Evolutionary conservation across 2,888 invertebrate species (phyloP), one percentile per base, ranked within the genome.

Genomic region (Gerris lacustris): DNA sequence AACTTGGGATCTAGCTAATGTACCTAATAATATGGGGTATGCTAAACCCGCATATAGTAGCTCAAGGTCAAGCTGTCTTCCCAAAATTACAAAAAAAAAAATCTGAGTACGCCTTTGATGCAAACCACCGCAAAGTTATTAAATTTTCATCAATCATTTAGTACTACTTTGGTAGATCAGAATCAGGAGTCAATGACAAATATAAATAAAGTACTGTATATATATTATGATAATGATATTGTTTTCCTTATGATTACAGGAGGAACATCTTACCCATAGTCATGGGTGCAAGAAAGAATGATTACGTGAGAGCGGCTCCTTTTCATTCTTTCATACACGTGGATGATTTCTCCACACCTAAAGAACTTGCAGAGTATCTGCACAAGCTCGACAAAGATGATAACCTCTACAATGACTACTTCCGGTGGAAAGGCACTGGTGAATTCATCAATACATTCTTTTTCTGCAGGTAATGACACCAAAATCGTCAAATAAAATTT

Each of bases 371-470:
- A 62, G 86, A 87, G 45, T 96, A 96, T 81, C 84, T 97, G 70
- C 87, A 88, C 74, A 86, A 89, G 69, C 84, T 97, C 71, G 95
- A 96, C 80, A 85, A 87, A 75, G 91, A 97, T 80, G 94, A 96
- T 79, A 87, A 87, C 66, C 84, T 94, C 2, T 97, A 96, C 81
- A 96, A 97, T 81, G 91, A 94, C 45, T 97, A 97, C 81, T 96
- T 71, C 43, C 87, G 86, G 76, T 95, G 94, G 94, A 89, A 94
- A 83, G 93, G 92, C 67, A 94, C 94, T 0, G 97, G 97, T 1
- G 92, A 94, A 80, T 95, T 97, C 79, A 92, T 97, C 77, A 96
- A 98, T 82, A 97, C 97, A 43, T 94, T 88, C 80, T 95, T 94
- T 82, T 94, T 94, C 88, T 96, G 94, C 80, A 87, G 94, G 63